A percentile compares a stretch with the other conserved stretches of the same genome.
These are phyloP conservation scores for Oscheius sp. DNA, from an alignment of 2,888 invertebrate species.

Conservation along the genomic window DNA sequence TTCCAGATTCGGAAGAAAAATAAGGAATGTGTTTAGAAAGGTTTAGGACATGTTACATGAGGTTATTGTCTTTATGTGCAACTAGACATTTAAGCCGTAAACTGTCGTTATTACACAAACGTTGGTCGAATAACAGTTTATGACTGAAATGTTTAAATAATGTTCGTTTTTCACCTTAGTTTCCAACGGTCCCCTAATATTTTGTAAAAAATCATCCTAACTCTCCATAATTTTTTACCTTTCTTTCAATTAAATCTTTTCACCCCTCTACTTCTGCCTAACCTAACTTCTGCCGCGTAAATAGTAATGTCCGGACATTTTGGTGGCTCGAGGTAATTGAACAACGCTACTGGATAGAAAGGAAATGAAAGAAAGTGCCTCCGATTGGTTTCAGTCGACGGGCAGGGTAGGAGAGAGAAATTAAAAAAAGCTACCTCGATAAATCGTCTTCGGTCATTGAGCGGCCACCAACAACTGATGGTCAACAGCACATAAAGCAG, in stretches of 20 bases:
- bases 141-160: no score
- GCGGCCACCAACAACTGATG: constrained; percentile 7
- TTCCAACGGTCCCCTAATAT: no score
- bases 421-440: neutral
- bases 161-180: no score
- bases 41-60: no score
- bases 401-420: neutral
- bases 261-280: neutral
- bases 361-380: constrained; percentile 30
- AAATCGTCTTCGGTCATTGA: neutral
- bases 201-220: no score
- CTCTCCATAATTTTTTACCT: neutral
- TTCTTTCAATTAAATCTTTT: neutral
- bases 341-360: constrained; percentile 1
- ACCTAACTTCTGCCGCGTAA: neutral
- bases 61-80: no score
- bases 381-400: constrained; percentile 18
- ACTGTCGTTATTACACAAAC: no score
- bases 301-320: constrained; percentile 22
- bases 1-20: no score
- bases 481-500: neutral
- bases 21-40: no score
- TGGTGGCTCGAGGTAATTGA: constrained; percentile 25
- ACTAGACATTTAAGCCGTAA: no score
- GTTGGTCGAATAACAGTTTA: no score